Conservation (phyloP, 2,797 vertebrate genomes). For the Phoeniculus purpureus region DNA sequence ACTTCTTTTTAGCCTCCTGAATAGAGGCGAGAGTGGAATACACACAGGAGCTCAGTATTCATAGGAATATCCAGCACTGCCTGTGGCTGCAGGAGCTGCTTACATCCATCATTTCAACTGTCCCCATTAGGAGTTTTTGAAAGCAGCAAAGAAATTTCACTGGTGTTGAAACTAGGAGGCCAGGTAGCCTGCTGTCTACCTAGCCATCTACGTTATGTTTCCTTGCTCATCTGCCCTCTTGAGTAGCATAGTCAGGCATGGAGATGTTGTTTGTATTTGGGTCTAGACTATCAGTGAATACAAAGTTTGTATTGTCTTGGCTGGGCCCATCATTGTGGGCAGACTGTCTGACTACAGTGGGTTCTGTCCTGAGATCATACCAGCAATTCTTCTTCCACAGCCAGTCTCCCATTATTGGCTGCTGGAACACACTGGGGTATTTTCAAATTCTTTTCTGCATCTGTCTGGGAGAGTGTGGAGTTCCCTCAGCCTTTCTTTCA, state of each 20-base stretch:
- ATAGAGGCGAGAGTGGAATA: constrained; percentile 58
- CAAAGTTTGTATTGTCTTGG: constrained; percentile 57
- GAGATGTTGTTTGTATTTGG: constrained; percentile 14
- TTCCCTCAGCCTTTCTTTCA: constrained; percentile 38
- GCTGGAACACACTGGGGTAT: constrained; percentile 52
- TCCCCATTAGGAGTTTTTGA: constrained; percentile 13
- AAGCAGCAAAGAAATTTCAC: constrained; percentile 6
- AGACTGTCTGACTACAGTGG: constrained; percentile 71
- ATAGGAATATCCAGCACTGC: constrained; percentile 42
- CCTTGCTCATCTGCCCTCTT: background rate
- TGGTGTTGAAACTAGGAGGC: background rate
- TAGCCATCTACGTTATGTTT: background rate
- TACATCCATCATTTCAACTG: constrained; percentile 43
- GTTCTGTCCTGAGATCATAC: constrained; percentile 69
- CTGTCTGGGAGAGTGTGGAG: constrained; percentile 34
- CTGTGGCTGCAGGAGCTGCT: constrained; percentile 45
- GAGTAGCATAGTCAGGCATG: background rate
- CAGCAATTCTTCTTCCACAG: constrained; percentile 71
- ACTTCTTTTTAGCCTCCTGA: constrained; percentile 62
- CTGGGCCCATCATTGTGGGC: constrained; percentile 65
- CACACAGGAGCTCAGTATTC: constrained; percentile 52
- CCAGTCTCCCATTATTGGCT: constrained; percentile 50
- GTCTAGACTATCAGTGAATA: constrained; percentile 44
- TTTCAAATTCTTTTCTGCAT: constrained; percentile 43
- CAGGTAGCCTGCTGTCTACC: background rate